phyloP scores from a whole-genome alignment of 1,140 invertebrate genomes.

The Listronotus bonariensis region DNA sequence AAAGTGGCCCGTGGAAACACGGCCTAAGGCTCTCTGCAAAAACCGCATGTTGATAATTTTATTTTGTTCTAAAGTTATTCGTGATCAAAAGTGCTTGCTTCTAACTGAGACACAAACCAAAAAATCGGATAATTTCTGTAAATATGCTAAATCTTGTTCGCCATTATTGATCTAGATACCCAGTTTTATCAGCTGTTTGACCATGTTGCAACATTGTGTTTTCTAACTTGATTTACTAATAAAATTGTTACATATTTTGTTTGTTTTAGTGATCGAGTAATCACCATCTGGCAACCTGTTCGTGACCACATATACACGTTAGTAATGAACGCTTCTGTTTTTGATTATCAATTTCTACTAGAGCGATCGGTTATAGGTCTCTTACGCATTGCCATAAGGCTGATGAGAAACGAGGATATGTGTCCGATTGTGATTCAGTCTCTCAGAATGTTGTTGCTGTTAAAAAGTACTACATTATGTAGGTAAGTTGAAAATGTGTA shows the following conservation, averaged over 20 bases:
- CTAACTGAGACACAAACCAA: too few species aligned
- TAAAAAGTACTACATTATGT: conserved; percentile 73
- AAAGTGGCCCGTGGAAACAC: too few species aligned
- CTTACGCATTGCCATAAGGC: conserved; percentile 81
- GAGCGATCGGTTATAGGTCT: conserved; percentile 89
- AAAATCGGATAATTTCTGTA: too few species aligned
- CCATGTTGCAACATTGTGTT: too few species aligned
- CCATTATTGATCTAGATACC: too few species aligned
- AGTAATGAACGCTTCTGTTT: conserved; percentile 73
- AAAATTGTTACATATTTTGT: background rate
- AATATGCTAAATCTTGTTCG: too few species aligned
- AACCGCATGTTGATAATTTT: too few species aligned
- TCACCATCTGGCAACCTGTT: conserved; percentile 82
- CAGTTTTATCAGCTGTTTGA: too few species aligned
- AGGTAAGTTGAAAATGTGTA: conserved; percentile 32
- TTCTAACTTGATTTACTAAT: background rate
- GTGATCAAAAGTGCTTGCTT: too few species aligned
- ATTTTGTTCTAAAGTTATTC: too few species aligned
- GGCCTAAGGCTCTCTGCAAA: too few species aligned
- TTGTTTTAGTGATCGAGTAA: conserved; percentile 72
- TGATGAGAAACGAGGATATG: conserved; percentile 86
- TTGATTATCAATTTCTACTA: conserved; percentile 78
- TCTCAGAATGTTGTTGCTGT: conserved; percentile 71
- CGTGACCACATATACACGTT: conserved; percentile 80
- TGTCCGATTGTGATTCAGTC: conserved; percentile 70